Evolutionary conservation across 1,140 invertebrate species (phyloP), one percentile per base, ranked within the genome.

Genomic region (Procambarus clarkii): DNA sequence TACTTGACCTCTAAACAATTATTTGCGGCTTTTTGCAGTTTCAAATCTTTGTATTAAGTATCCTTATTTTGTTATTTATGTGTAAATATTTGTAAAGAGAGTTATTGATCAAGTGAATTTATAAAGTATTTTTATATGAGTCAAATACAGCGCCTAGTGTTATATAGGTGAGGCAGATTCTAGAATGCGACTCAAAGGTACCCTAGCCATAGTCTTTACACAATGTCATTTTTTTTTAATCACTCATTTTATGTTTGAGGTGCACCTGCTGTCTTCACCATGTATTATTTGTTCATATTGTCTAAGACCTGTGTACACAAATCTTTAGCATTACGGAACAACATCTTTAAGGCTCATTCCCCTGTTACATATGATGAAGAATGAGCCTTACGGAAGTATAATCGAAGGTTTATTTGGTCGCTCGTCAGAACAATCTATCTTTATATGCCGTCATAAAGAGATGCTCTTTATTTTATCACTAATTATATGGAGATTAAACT

Each of bases 391-490:
- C 34, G 69, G 69, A 74, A 34, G 24, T 74, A 34, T 8, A 74
- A 74, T 24, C 69, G 24, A 34, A 74, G n/a, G 34, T 82, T 82
- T 60, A 60, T 82, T 82, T 82, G 80, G 24, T 82, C 34, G 80
- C 81, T 69, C 60, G 69, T 54, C 60, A 69, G 46, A 80, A 34
- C 50, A 82, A 8, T 69, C 58, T 54, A 69, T 74, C 69, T 74
- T 69, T 83, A 64, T 83, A 83, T 46, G 50, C 69, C 58, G 69
- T 34, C 24, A 64, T 83, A 44, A 83, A 45, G 81, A 64, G 69
- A 83, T 83, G 69, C 69, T 83, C 44, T 83, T 83, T 83, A 83
- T 83, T 83, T 83, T 83, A 46, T 83, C 81, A 83, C 81, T 82
- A 24, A 69, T 69, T 64, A 11, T 18, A 54, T 69, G 69, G 44